These are phyloP conservation scores for Tauraco erythrolophus DNA, from an alignment of 2,113 vertebrate genomes.

Conservation along the genomic window DNA sequence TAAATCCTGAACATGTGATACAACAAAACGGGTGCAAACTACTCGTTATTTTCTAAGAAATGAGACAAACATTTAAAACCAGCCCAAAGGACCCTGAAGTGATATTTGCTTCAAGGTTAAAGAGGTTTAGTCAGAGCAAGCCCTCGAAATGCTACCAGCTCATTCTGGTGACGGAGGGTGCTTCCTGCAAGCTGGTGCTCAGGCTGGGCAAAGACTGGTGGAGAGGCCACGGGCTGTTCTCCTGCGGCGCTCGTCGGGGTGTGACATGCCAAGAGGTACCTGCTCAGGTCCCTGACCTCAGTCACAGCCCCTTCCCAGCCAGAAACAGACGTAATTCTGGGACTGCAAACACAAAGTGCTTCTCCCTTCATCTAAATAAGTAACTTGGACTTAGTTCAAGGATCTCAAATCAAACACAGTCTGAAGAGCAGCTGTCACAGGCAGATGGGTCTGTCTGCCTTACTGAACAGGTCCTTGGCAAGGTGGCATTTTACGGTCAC, in stretches of 20 bases:
- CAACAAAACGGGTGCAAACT: not conserved
- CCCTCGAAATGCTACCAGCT: fast-evolving
- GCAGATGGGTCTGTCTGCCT: not conserved
- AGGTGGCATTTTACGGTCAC: not conserved
- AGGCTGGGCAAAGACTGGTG: not conserved
- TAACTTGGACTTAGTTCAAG: not conserved
- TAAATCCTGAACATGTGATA: not conserved
- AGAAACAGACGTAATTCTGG: not conserved
- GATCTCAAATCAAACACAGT: not conserved
- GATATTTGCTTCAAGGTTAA: not conserved
- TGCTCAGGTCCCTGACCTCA: not conserved
- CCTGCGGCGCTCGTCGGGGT: too few relatives aligned
- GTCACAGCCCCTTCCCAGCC: conserved; percentile 20
- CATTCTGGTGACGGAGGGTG: not conserved
- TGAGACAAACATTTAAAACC: not conserved
- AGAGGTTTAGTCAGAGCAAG: not conserved
- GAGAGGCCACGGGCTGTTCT: not conserved
- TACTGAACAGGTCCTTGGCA: not conserved
- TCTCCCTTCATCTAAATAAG: not conserved
- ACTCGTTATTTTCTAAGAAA: not conserved
- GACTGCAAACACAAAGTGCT: not conserved
- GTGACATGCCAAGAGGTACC: conserved; percentile 20
- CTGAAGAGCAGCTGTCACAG: not conserved
- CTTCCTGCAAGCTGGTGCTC: not conserved
- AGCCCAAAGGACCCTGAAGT: not conserved